Evolutionary conservation across 2,113 vertebrate species (phyloP).

Genomic region (Prunella fulvescens): DNA sequence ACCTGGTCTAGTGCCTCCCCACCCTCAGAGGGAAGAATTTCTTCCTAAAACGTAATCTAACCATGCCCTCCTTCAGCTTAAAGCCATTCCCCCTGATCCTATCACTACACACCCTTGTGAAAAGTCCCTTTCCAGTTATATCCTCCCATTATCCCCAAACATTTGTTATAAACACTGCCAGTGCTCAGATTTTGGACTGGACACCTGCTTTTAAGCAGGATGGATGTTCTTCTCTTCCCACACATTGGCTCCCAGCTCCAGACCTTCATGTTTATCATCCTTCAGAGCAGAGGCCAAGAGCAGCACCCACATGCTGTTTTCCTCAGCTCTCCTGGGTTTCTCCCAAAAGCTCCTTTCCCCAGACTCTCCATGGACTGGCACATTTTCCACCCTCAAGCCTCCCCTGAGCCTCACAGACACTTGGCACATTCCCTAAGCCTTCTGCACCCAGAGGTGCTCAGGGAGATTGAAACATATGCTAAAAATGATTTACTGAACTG

Average conservation of each 20-base stretch:
- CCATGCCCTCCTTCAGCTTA: not conserved
- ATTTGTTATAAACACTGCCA: rapidly evolving
- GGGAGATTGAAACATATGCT: not conserved
- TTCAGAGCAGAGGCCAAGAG: not conserved
- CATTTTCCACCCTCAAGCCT: not conserved
- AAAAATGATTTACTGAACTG: not conserved
- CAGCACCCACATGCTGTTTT: not conserved
- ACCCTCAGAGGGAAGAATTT: not conserved
- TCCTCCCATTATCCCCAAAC: not conserved
- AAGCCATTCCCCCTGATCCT: not conserved
- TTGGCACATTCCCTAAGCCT: not conserved
- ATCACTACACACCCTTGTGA: not conserved
- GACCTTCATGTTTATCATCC: not conserved
- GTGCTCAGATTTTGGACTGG: not conserved
- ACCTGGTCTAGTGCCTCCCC: not conserved
- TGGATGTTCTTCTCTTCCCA: not conserved
- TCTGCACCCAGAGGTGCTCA: not conserved
- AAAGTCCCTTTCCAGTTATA: not conserved
- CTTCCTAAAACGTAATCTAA: not conserved
- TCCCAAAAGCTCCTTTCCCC: not conserved
- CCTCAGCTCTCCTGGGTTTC: not conserved
- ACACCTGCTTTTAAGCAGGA: not conserved
- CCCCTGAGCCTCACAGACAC: not conserved
- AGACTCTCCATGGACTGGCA: not conserved
- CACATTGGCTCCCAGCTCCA: not conserved